phyloP scores from a whole-genome alignment of 2,888 invertebrate genomes.

The Ptilodon capucinus region DNA sequence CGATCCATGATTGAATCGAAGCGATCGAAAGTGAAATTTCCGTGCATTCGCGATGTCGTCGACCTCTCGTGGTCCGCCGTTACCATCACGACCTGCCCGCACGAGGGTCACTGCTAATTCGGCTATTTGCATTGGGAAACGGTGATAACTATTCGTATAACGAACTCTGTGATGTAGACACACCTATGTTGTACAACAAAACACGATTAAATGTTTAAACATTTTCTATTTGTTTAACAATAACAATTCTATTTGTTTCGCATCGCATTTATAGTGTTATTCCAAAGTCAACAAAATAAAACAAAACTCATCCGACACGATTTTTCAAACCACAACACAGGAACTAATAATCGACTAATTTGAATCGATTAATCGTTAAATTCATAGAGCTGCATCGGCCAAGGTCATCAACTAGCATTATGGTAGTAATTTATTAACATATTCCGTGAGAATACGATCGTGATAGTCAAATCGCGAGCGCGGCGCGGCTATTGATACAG shows the following conservation, averaged over 20 bases:
- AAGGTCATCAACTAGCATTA: constrained; percentile 23
- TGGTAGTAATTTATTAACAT: constrained; percentile 24
- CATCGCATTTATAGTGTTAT: too few species aligned
- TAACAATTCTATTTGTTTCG: too few species aligned
- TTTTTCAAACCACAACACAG: neutral
- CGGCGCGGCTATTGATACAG: constrained; percentile 20
- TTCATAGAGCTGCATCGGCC: neutral
- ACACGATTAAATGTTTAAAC: neutral
- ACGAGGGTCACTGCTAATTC: constrained; percentile 13
- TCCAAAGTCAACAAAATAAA: neutral
- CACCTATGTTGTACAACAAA: neutral
- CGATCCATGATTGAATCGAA: constrained; percentile 19
- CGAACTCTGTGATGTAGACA: neutral
- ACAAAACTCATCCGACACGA: neutral
- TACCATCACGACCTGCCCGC: neutral
- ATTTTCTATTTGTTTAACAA: too few species aligned
- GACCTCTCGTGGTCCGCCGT: constrained; percentile 24
- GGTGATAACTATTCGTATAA: neutral
- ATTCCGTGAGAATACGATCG: constrained; percentile 28
- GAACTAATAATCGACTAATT: neutral
- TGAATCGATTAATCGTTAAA: neutral
- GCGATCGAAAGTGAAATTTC: constrained; percentile 48
- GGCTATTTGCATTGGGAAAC: constrained; percentile 9
- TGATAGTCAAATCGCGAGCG: constrained; percentile 21
- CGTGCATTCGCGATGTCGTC: constrained; percentile 28